Percentiles rank a stretch among this genome's conserved stretches.
Conservation (phyloP, 1,140 invertebrate genomes). For the Pristionchus pacificus region DNA sequence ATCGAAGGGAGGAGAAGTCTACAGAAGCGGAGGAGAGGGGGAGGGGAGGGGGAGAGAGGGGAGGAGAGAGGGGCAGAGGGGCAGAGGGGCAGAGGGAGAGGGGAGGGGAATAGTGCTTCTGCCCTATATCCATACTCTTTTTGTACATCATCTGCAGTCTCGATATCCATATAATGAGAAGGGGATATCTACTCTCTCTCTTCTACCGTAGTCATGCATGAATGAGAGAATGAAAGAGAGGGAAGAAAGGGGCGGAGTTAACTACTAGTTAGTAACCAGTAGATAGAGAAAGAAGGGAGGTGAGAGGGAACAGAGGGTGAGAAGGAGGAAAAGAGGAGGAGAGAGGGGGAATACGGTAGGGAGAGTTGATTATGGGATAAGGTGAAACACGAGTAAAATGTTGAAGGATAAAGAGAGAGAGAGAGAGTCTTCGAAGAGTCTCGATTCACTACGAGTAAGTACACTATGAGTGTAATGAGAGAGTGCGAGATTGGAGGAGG, state of each 20-base stretch:
- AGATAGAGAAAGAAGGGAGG: neutral
- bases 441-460: too few relatives aligned
- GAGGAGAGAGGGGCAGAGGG: neutral
- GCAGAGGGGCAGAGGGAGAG: neutral
- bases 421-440: constrained; percentile 14
- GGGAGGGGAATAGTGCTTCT: neutral
- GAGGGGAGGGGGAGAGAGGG: constrained; percentile 23
- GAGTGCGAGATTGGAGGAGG: neutral
- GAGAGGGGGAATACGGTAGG: constrained; percentile 21
- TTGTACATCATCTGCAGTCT: neutral
- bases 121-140: neutral
- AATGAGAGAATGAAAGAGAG: neutral
- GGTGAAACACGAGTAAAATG: constrained; percentile 23
- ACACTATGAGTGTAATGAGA: too few relatives aligned
- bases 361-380: constrained; percentile 19
- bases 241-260: constrained; percentile 1
- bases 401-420: constrained; percentile 19
- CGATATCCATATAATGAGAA: neutral
- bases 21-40: too few relatives aligned
- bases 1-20: too few relatives aligned
- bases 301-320: neutral
- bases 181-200: neutral
- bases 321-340: constrained; percentile 21
- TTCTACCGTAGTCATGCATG: neutral
- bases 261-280: neutral